Evolutionary conservation across 2,113 vertebrate genomes (phyloP).

Genomic region (Rostratula benghalensis): DNA sequence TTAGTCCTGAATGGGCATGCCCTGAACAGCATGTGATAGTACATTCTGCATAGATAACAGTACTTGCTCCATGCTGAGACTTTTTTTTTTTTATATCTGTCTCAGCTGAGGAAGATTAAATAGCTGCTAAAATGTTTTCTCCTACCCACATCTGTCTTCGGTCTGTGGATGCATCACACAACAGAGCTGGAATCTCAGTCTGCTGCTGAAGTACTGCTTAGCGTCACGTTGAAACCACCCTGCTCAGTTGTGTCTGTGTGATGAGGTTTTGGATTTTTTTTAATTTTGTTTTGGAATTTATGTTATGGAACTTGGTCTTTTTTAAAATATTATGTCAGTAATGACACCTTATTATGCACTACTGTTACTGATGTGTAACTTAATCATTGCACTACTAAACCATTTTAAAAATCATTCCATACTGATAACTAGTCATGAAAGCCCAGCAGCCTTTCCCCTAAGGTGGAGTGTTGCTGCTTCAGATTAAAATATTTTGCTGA

Average conservation of each 20-base stretch:
- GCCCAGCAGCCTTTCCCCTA: neutral
- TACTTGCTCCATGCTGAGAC: neutral
- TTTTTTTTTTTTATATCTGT: neutral
- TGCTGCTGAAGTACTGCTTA: neutral
- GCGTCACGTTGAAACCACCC: neutral
- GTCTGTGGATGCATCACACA: neutral
- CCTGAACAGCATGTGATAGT: neutral
- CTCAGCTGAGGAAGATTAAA: neutral
- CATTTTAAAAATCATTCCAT: neutral
- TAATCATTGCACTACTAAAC: neutral
- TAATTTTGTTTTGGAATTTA: neutral
- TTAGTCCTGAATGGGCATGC: neutral
- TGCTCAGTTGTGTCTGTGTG: neutral
- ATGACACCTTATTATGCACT: neutral
- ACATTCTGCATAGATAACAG: neutral
- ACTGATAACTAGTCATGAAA: neutral
- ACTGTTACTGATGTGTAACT: neutral
- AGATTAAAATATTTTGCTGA: neutral
- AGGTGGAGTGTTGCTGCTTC: neutral
- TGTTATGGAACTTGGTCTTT: neutral
- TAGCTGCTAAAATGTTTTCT: neutral
- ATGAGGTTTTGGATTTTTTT: neutral
- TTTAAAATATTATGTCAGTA: neutral
- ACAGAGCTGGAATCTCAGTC: neutral
- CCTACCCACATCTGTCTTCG: neutral